Evolutionary conservation across 2,888 invertebrate species (phyloP).

Genomic region (Cephus rjabovi): DNA sequence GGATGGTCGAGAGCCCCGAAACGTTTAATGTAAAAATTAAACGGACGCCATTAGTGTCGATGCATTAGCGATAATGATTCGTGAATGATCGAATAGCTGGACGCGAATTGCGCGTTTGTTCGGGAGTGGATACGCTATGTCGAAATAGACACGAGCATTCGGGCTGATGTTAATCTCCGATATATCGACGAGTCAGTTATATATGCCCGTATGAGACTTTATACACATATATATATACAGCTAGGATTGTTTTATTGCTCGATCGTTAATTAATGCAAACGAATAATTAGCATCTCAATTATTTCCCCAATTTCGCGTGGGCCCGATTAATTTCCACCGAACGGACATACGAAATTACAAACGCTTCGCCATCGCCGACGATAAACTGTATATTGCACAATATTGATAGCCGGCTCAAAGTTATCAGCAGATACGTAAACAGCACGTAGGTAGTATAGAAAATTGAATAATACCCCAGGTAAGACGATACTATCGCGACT

Average conservation of each 20-base stretch:
- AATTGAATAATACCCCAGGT: neutral
- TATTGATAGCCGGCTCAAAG: neutral
- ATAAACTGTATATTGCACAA: neutral
- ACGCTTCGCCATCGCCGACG: neutral
- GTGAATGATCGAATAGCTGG: neutral
- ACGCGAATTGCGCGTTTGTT: neutral
- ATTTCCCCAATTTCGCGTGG: slow-evolving; percentile 43
- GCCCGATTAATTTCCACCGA: slow-evolving; percentile 16
- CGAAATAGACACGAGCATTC: neutral
- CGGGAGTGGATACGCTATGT: neutral
- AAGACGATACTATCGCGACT: neutral
- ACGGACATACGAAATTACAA: neutral
- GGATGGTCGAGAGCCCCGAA: neutral
- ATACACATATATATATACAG: neutral
- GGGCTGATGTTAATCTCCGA: neutral
- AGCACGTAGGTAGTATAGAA: neutral
- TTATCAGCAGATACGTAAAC: neutral
- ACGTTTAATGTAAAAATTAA: neutral
- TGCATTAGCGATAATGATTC: slow-evolving; percentile 9
- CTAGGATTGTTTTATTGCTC: slow-evolving; percentile 36
- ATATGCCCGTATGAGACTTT: neutral
- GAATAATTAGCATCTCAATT: slow-evolving; percentile 63
- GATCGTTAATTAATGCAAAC: slow-evolving; percentile 61
- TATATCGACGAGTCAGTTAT: neutral
- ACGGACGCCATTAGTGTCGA: neutral